Percentiles rank a stretch among this genome's conserved stretches.
Evolutionary conservation across 2,797 vertebrate species (phyloP).

Genomic region (Acrossocheilus fasciatus): DNA sequence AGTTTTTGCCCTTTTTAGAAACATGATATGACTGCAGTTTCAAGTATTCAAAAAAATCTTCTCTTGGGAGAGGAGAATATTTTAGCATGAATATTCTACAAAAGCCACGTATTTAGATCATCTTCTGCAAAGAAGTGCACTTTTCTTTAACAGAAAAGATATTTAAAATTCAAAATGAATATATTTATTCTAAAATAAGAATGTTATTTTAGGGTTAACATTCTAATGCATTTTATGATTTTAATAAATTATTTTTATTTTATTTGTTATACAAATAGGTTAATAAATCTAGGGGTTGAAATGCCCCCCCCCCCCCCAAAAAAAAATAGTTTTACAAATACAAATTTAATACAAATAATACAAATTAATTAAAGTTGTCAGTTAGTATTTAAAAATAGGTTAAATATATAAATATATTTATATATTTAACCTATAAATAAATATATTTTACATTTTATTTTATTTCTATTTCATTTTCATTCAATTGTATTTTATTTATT

Average conservation of each 20-base stretch:
- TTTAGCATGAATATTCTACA: background rate
- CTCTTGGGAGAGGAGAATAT: conserved; percentile 22
- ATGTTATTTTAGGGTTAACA: background rate
- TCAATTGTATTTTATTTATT: too few species aligned
- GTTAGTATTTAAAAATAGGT: too few species aligned
- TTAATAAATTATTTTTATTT: background rate
- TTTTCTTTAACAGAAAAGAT: background rate
- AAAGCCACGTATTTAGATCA: background rate
- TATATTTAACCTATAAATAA: too few species aligned
- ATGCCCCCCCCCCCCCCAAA: background rate
- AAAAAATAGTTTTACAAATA: too few species aligned
- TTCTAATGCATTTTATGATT: background rate
- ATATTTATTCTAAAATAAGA: conserved; percentile 2
- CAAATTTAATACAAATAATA: too few species aligned
- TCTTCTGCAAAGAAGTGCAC: background rate
- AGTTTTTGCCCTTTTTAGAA: conserved; percentile 13
- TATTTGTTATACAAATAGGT: background rate
- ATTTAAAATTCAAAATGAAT: background rate
- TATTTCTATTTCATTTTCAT: too few species aligned
- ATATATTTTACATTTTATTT: too few species aligned
- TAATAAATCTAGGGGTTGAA: background rate
- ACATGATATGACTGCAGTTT: conserved; percentile 10
- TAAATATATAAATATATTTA: too few species aligned
- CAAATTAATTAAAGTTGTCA: too few species aligned
- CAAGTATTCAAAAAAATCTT: background rate